Evolutionary conservation across 92 coral and sea anemone genomes (phyloP).

Genomic region (Diadumene lineata): DNA sequence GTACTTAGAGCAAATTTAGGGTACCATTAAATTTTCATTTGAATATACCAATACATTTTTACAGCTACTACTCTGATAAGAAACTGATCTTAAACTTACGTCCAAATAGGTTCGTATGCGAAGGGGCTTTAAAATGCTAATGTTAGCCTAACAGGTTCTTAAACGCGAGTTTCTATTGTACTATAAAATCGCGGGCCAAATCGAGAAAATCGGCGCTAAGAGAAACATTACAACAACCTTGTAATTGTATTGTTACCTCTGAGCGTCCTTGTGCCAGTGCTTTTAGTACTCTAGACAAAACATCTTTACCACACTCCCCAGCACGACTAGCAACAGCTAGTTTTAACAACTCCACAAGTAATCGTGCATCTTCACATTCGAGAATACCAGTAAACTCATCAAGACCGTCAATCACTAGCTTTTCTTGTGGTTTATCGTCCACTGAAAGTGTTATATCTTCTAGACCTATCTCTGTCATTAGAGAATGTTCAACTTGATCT

Average conservation of each 20-base stretch:
- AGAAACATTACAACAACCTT: too few species aligned
- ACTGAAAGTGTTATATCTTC: conserved; percentile 77
- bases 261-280: conserved; percentile 79
- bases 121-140: too few species aligned
- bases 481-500: conserved; percentile 53
- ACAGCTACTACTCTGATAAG: too few species aligned
- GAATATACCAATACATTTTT: too few species aligned
- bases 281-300: conserved; percentile 75
- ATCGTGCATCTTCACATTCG: conserved; percentile 85
- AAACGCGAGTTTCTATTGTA: neutral
- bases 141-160: neutral
- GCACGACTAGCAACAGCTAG: conserved; percentile 94
- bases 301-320: conserved; percentile 85
- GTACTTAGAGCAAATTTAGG: too few species aligned
- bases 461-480: conserved; percentile 77
- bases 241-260: conserved; percentile 74
- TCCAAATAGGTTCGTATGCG: too few species aligned
- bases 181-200: too few species aligned
- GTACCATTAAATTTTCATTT: too few species aligned
- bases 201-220: too few species aligned
- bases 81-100: too few species aligned
- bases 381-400: conserved; percentile 81
- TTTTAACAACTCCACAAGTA: conserved; percentile 87
- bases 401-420: conserved; percentile 56
- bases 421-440: conserved; percentile 43